Evolutionary conservation across 2,113 vertebrate genomes (phyloP), one percentile per base, ranked within the genome.

Genomic region (Silurus asotus): DNA sequence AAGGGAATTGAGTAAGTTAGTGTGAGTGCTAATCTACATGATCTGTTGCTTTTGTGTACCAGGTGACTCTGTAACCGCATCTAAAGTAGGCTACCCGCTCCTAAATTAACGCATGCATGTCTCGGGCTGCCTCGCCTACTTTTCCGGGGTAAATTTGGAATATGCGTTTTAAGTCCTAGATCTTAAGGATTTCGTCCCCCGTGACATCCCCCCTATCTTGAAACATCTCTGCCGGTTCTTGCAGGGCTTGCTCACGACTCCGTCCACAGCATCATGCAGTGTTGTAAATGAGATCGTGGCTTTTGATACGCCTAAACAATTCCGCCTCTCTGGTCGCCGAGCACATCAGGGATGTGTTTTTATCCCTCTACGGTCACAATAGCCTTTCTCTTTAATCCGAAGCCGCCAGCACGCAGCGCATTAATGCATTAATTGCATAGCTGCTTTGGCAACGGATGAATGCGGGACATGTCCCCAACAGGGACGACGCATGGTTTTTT

Each of bases 351-450:
- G 77, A 61, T 84, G 53, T 82, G 62, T 82, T 81, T 87, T 56
- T 81, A 75, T 51, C 58, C 23, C 15, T 83, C 72, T 53, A 70
- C 51, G 65, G 56, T 86, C 79, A n/a, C 62, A 84, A 87, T 87
- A 84, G 83, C 82, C 58, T 84, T 83, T 48, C 37, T 55, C 64
- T 88, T 88, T 84, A 85, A 88, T 87, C 65, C 84, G 82, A 85
- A 85, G 74, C 86, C 72, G 86, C 81, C 80, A 19, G 76, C 65
- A 53, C 51, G 28, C 80, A 51, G 56, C 56, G 69, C 79, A 56
- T 55, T 87, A 75, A 81, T 85, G 56, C 13, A n/a, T n/a, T n/a
- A n/a, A n/a, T 89, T 85, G 77, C 80, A 67, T 82, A 56, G 85
- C 78, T 74, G 64, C 64, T 58, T 72, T 83, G 86, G 78, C 83